Evolutionary conservation across 2,888 invertebrate genomes (phyloP), one percentile per base, ranked within the genome.

Genomic region (Ametastegia equiseti): DNA sequence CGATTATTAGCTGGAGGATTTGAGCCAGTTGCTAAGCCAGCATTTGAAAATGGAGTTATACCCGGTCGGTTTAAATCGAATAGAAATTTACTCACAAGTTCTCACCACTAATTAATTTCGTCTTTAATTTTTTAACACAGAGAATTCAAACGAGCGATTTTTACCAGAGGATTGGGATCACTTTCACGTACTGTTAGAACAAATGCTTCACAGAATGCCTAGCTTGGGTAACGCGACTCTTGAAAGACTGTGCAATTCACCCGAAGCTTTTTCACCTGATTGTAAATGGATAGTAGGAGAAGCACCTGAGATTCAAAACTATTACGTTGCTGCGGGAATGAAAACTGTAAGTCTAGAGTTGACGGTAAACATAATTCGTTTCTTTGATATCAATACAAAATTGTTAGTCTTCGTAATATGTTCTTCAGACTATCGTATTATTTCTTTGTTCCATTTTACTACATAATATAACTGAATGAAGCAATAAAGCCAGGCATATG

Each of bases 211-310:
- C 84, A 94, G 99, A 33, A 95, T 98, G 82, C 99, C 99, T 0
- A 92, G 93, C 69, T 93, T 99, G 77, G 95, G 94, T 39, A 93
- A 95, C 67, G 96, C 97, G 0, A 93, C 94, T 9, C 93, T 98
- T 19, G 96, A 97, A 86, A 95, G 95, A 84, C 93, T 99, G 15
- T 96, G 96, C 87, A 98, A 98, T 89, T 97, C 97, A 0, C 96
- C 98, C 0, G 99, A 99, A 92, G 97, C 97, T 1, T 99, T 99
- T 92, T 98, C 98, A 4, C 98, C 99, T 0, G 99, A 99, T 91
- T 98, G 98, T 91, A 97, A 97, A 89, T 98, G 98, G 97, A 97
- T 99, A 80, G 94, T 99, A 0, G 99, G 99, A 0, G 97, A 98
- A 93, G 95, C 97, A 2, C 97, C 98, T 0, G 98, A 99, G 94